Percentiles rank a stretch among this genome's conserved stretches.
Evolutionary conservation across 2,113 vertebrate genomes (phyloP).

Genomic region (Solea senegalensis): DNA sequence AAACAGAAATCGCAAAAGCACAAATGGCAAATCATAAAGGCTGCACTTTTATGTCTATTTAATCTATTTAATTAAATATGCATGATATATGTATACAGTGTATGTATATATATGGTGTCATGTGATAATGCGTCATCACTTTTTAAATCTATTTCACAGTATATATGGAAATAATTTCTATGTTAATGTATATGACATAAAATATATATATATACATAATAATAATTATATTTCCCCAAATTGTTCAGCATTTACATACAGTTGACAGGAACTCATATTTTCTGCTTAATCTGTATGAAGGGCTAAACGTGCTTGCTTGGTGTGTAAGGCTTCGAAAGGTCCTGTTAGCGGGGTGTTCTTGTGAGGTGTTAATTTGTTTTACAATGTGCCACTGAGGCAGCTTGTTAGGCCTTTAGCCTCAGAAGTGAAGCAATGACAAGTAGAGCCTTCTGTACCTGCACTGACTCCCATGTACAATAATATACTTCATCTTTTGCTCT

Average conservation of each 20-base stretch:
- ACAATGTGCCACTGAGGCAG: conserved; percentile 77
- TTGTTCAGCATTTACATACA: not conserved
- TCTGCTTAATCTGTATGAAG: conserved; percentile 51
- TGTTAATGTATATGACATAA: too few relatives aligned
- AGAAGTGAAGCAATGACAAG: conserved; percentile 45
- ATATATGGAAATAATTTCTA: too few relatives aligned
- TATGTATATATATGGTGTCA: too few relatives aligned
- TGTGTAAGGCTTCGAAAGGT: conserved; percentile 65
- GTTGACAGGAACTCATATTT: conserved; percentile 30
- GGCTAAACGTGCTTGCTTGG: conserved; percentile 61
- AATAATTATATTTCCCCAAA: too few relatives aligned
- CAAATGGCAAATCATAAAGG: too few relatives aligned
- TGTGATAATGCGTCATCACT: too few relatives aligned
- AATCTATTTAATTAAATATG: too few relatives aligned
- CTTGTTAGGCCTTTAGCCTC: conserved; percentile 75
- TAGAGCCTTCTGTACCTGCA: conserved; percentile 21
- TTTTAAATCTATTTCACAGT: too few relatives aligned
- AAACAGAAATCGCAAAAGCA: too few relatives aligned
- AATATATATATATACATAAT: too few relatives aligned
- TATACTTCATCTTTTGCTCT: not conserved
- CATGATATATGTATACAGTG: too few relatives aligned
- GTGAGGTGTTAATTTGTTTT: conserved; percentile 81
- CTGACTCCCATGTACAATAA: not conserved
- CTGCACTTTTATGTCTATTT: too few relatives aligned
- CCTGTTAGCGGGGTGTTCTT: conserved; percentile 66